A percentile compares a stretch with the other conserved stretches of the same genome.
phyloP scores from a whole-genome alignment of 2,888 invertebrate species.

The Drosophila histrio region DNA sequence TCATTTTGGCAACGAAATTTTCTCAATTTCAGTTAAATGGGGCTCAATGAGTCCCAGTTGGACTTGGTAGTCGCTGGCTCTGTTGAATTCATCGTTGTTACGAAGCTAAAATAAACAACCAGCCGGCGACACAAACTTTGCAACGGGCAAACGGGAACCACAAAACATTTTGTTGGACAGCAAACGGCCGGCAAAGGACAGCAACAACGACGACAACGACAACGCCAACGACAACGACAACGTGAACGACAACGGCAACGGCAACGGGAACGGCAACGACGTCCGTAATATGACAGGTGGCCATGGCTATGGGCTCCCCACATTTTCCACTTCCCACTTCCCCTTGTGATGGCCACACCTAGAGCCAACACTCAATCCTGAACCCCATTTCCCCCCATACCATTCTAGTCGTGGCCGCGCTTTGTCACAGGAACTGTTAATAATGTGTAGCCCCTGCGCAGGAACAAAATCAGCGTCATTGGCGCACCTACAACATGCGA shows the following conservation, averaged over 20 bases:
- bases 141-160: slow-evolving; percentile 70
- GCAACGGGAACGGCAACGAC: slow-evolving; percentile 18
- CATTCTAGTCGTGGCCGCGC: slow-evolving; percentile 42
- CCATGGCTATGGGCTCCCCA: slow-evolving; percentile 1
- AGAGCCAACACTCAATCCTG: not conserved
- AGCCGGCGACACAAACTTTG: slow-evolving; percentile 66
- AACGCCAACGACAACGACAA: slow-evolving; percentile 10
- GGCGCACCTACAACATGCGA: slow-evolving; percentile 82
- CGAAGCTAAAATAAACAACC: slow-evolving; percentile 68
- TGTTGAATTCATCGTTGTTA: slow-evolving; percentile 29
- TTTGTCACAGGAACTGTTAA: slow-evolving; percentile 80
- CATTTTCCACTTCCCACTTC: not conserved
- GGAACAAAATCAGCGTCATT: slow-evolving; percentile 82
- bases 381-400: not conserved
- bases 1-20: slow-evolving; percentile 26
- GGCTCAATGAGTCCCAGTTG: slow-evolving; percentile 27
- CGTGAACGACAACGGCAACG: slow-evolving; percentile 6
- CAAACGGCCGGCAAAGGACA: slow-evolving; percentile 70
- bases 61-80: slow-evolving; percentile 9
- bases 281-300: slow-evolving; percentile 72
- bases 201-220: slow-evolving; percentile 21
- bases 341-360: slow-evolving; percentile 4
- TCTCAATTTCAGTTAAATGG: slow-evolving; percentile 45
- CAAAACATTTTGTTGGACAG: slow-evolving; percentile 80
- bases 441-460: slow-evolving; percentile 69